Evolutionary conservation across 2,888 invertebrate species (phyloP).

Genomic region (Lycia hirtaria): DNA sequence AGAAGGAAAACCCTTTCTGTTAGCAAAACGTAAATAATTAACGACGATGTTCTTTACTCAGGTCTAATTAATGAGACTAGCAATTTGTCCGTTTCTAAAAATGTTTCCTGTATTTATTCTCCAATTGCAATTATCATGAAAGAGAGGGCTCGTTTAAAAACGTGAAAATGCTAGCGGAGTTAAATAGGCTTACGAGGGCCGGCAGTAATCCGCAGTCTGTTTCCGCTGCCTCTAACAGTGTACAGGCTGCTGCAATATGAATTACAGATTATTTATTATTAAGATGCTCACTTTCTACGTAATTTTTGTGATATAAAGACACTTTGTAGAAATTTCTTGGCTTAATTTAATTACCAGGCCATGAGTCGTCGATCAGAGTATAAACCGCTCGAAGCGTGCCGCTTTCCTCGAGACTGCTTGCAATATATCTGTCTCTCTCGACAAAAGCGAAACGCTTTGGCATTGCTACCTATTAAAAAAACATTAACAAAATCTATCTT

Average conservation of each 20-base stretch:
- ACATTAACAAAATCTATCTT: constrained; percentile 16
- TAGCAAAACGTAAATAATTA: constrained; percentile 11
- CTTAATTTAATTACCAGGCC: neutral
- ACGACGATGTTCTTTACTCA: constrained; percentile 11
- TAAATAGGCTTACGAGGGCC: constrained; percentile 69
- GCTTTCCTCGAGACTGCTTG: too few species aligned
- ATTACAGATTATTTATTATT: constrained; percentile 2
- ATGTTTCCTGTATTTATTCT: constrained; percentile 33
- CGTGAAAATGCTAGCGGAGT: constrained; percentile 51
- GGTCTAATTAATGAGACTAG: constrained; percentile 12
- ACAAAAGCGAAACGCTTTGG: too few species aligned
- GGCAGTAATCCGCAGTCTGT: constrained; percentile 76
- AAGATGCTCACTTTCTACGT: constrained; percentile 11
- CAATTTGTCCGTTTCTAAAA: constrained; percentile 27
- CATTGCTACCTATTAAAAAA: too few species aligned
- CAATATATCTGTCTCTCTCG: too few species aligned
- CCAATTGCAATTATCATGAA: constrained; percentile 30
- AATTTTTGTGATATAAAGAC: constrained; percentile 5
- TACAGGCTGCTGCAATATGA: constrained; percentile 50
- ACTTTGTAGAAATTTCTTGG: constrained; percentile 2
- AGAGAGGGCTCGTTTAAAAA: constrained; percentile 48
- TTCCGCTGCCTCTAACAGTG: constrained; percentile 80
- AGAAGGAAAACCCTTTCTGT: neutral
- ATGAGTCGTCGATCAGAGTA: too few species aligned
- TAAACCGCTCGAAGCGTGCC: too few species aligned